Evolutionary conservation across 1,140 invertebrate genomes (phyloP), one percentile per base, ranked within the genome.

Genomic region (Apis florea): DNA sequence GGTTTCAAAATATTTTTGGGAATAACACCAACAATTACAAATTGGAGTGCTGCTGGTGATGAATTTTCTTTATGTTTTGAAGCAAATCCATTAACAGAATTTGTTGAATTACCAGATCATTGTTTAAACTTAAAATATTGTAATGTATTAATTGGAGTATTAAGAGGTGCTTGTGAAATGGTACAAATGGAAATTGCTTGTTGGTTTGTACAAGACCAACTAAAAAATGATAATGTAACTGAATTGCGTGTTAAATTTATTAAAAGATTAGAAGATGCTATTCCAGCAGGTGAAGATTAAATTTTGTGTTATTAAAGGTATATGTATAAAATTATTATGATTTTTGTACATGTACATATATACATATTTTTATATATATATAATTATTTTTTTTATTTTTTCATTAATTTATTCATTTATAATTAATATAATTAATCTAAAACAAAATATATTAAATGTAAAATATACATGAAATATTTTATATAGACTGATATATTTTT

Each of bases 51-150:
- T 69, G 95, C 97, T 12, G 98, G 97, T 9, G 98, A 99, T 94
- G 99, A 99, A 94, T 99, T 99, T 94, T 99, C 98, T 1, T 94
- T 99, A 6, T 96, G 98, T 1, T 96, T 99, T 92, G 99, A 99
- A 84, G 95, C 96, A 54, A 99, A 99, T 94, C 99, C 99, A 0
- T 92, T 99, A 21, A 98, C 97, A n/a, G 99, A 99, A 93, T 99
- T 99, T 95, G 98, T 99, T 9, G 99, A 99, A 94, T 95, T 99
- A 85, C 99, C 99, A 10, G 98, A 99, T 91, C 94, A 97, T 68
- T 97, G 96, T 90, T 93, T 95, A 59, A 95, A 96, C 89, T 94
- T 99, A 1, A 98, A 98, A 90, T 99, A 99, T 92, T 99, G 98
- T 84, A 98, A 98, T 92, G 95, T 99, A 68, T 95, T 99, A 56